Base-by-base conservation (phyloP, 2,888 invertebrate genomes). In the Beris chalybata region DNA sequence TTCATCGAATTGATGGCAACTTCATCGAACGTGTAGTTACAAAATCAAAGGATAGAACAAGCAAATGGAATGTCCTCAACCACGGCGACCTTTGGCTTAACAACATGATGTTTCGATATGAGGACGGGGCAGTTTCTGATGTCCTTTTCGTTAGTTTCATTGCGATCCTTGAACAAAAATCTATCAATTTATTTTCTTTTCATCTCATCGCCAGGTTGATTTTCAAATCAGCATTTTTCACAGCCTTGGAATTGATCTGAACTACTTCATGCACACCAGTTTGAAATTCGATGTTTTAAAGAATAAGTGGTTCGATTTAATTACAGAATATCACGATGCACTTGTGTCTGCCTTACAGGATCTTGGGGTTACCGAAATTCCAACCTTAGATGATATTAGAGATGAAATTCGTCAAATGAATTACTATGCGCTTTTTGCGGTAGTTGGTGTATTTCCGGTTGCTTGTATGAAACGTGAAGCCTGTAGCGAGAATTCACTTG, bases 11-110 rank as follows among this genome's bases (percentile, higher is more conserved):
- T 22, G 22, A 22, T 22, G 22, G 22, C 22, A 22, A 22, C 3
- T 22, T 22, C 3, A 22, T 22, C 22, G 22, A 22, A 22, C 22
- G 22, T 22, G 22, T 22, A 22, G 22, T 3, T 22, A 3, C 22
- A 22, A 22, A 22, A 3, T 22, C 22, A 22, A 22, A 22, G 22
- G 22, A 22, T 22, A 22, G 22, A 22, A 22, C 22, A 1, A 22
- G 22, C 3, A 22, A 22, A 22, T 22, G 22, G 22, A 22, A 22
- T 22, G 22, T 22, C 22, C 22, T 84, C 48, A 83, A 83, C 72
- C 84, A 84, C 71, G 84, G 84, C 9, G 84, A 84, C 71, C 75
- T 83, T 2, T 84, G 84, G 84, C 78, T 82, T n/a, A 83, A 83
- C 67, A 84, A 84, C 71, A 82, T 83, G 71, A 80, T 84, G 80